These are phyloP conservation scores for Laterallus jamaicensis DNA, from an alignment of 2,113 vertebrate genomes.

Conservation along the genomic window DNA sequence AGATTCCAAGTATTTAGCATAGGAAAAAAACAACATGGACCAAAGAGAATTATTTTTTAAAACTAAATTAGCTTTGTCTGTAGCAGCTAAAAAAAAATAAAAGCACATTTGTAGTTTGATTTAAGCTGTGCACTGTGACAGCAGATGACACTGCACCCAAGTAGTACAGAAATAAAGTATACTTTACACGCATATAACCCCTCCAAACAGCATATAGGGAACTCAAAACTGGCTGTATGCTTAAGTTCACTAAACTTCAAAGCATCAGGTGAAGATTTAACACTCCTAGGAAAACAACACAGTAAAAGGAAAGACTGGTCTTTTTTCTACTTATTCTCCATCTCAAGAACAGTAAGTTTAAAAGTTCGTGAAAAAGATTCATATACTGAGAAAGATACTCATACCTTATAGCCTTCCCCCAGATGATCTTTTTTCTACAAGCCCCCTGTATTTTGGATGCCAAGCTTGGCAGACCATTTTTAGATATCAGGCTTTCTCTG, in stretches of 20 bases:
- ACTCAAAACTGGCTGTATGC: neutral
- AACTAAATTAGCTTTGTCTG: neutral
- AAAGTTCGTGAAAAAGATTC: neutral
- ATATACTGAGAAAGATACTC: neutral
- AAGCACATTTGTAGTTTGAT: neutral
- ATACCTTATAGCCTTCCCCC: neutral
- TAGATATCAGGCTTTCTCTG: accelerated
- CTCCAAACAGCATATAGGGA: neutral
- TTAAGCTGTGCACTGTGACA: neutral
- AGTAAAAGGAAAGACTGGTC: neutral
- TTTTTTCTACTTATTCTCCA: neutral
- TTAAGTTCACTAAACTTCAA: neutral
- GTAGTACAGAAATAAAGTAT: neutral
- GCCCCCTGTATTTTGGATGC: neutral
- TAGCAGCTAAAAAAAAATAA: neutral
- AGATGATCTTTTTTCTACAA: neutral
- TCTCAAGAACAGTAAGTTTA: neutral
- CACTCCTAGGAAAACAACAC: neutral
- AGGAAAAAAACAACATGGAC: neutral
- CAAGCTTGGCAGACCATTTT: neutral
- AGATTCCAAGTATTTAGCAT: neutral
- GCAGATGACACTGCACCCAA: neutral
- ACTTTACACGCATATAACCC: accelerated
- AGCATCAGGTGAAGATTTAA: neutral
- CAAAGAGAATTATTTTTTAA: neutral